Evolutionary conservation across 2,113 vertebrate genomes (phyloP).

Genomic region (Galbula dea): DNA sequence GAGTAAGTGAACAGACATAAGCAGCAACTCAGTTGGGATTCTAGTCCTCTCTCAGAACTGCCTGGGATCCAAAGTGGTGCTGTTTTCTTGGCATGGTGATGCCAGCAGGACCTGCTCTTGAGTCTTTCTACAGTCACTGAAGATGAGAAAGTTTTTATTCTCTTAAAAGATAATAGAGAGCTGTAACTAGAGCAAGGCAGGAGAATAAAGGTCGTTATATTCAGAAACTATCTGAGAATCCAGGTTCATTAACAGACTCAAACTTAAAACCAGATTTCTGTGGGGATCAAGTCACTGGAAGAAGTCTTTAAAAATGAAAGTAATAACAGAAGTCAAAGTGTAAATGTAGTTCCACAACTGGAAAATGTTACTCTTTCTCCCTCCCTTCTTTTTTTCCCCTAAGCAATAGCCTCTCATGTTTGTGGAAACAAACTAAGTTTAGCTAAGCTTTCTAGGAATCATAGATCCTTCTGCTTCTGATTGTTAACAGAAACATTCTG

Average conservation of each 20-base stretch:
- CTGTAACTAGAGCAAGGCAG: not conserved
- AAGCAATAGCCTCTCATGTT: not conserved
- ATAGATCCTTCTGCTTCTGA: not conserved
- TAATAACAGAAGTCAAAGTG: not conserved
- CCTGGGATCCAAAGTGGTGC: not conserved
- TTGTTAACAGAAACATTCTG: too few species aligned
- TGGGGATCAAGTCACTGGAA: not conserved
- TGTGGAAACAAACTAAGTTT: not conserved
- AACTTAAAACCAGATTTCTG: not conserved
- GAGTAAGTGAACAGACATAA: not conserved
- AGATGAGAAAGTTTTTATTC: not conserved
- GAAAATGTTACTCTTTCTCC: not conserved
- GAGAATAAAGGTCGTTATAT: not conserved
- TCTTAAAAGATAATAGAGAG: not conserved
- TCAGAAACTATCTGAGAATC: not conserved
- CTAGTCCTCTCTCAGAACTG: not conserved
- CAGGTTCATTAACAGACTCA: accelerated
- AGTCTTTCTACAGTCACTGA: not conserved
- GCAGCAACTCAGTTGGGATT: not conserved
- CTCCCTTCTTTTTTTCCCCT: not conserved
- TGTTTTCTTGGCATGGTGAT: not conserved
- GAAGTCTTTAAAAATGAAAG: not conserved
- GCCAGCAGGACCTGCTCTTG: not conserved
- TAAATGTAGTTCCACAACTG: not conserved
- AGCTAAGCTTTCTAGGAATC: conserved; percentile 20